Conservation (phyloP, 2,888 invertebrate genomes). For the Dendrolimus houi region DNA sequence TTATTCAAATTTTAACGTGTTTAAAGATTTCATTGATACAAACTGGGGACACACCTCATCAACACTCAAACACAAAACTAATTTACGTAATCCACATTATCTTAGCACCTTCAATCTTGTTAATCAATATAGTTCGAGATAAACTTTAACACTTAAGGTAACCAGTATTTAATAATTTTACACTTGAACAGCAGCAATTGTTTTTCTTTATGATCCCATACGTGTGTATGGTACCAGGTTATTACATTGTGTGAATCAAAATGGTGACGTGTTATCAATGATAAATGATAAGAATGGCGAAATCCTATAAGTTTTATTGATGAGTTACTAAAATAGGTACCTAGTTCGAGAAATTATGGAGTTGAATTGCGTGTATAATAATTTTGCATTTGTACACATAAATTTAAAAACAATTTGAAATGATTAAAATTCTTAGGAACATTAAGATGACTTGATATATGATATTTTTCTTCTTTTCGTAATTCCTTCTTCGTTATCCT, state of each 20-base stretch:
- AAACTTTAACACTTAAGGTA: conserved; percentile 2
- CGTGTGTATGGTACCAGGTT: conserved; percentile 34
- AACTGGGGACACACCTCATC: conserved; percentile 1
- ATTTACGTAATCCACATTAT: conserved; percentile 18
- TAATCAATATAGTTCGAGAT: neutral
- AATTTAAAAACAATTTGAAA: no score
- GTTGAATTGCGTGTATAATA: no score
- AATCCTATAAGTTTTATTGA: conserved; percentile 17
- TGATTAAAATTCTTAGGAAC: no score
- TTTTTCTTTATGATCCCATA: conserved; percentile 13
- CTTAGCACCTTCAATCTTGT: conserved; percentile 6
- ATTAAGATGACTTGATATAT: no score
- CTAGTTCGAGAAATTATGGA: neutral
- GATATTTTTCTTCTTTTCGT: no score
- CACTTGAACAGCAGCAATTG: neutral
- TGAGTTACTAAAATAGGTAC: neutral
- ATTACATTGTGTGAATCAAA: conserved; percentile 58
- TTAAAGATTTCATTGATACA: no score
- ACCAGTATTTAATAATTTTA: neutral
- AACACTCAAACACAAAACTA: conserved; percentile 1
- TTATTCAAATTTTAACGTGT: no score
- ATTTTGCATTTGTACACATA: no score
- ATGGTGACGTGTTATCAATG: conserved; percentile 56
- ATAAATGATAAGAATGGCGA: conserved; percentile 49
- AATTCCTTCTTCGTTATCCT: no score